Base-by-base conservation (phyloP, 2,113 vertebrate species). In the Neodon shergylaensis region DNA sequence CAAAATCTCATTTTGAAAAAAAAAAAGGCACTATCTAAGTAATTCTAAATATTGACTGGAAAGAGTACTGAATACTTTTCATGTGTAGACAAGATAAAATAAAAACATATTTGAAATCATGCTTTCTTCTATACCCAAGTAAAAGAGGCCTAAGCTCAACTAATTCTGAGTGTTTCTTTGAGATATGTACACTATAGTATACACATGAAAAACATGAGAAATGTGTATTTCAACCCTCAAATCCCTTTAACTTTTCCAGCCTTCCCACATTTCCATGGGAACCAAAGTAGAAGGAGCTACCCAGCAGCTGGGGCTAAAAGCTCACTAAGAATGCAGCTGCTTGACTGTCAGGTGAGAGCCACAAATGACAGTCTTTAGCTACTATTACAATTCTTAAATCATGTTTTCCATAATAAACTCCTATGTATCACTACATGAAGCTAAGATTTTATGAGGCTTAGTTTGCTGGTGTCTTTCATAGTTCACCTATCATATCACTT, bases 351-450 rank as follows among this genome's bases (percentile, higher is more conserved):
- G 95, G 81, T 58, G 44, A 95, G 90, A 81, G 61, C 79, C 24
- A 24, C 93, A 96, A 95, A 95, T 88, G 94, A 97, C 95, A 93
- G 96, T 95, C 90, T 82, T 87, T 14, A 65, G 87, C 76, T 90
- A 81, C 65, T 85, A 52, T 76, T 92, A 72, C 72, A 84, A 90
- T 94, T 90, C 96, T 93, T 93, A 95, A 98, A 94, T 95, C 76
- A 92, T 90, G 81, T 94, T 96, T 97, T 97, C 93, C 84, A 92
- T 97, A 90, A 90, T 97, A 97, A 93, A 95, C 74, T 83, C 84
- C 79, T 61, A 65, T 85, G 74, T 21, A 42, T 68, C 77, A 49
- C 74, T 90, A 85, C 58, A 44, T 19, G 10, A 44, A 97, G 39
- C 31, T 74, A 94, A 94, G 72, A 90, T 28, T 44, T 77, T 90